These are phyloP conservation scores for Allobates femoralis DNA, from an alignment of 2,797 vertebrate species.

Conservation along the genomic window DNA sequence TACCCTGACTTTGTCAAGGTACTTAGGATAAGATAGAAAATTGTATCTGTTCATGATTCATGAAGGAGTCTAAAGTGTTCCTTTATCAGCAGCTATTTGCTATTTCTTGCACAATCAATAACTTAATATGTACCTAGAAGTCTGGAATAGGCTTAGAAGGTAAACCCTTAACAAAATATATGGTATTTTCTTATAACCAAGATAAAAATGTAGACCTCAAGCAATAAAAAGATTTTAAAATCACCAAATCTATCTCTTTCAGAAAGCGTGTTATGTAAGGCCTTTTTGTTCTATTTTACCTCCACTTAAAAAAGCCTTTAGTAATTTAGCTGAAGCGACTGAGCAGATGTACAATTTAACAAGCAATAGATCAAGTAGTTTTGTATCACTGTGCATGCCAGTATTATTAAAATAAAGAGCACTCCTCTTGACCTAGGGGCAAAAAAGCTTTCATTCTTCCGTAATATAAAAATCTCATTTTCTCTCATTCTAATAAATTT, in stretches of 20 bases:
- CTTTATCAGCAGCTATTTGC: too few relatives aligned
- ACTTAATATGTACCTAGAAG: too few relatives aligned
- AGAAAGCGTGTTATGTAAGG: slow-evolving; percentile 6
- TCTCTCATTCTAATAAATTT: slow-evolving; percentile 9
- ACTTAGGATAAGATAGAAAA: too few relatives aligned
- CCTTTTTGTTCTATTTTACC: neutral
- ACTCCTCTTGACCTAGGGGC: slow-evolving; percentile 45
- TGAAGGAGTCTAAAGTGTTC: too few relatives aligned
- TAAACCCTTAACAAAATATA: neutral
- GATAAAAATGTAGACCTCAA: neutral
- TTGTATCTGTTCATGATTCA: too few relatives aligned
- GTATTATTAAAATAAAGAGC: slow-evolving; percentile 52
- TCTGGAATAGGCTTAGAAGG: too few relatives aligned
- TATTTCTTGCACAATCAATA: too few relatives aligned
- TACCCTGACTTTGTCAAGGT: too few relatives aligned
- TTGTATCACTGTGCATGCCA: slow-evolving; percentile 12
- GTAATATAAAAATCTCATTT: slow-evolving; percentile 28
- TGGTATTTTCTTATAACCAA: neutral
- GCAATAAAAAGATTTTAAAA: slow-evolving; percentile 5
- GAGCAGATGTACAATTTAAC: slow-evolving; percentile 39
- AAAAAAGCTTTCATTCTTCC: slow-evolving; percentile 38
- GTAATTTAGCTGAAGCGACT: slow-evolving; percentile 26
- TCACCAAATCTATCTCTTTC: neutral
- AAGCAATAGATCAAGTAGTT: slow-evolving; percentile 37
- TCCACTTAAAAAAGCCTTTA: slow-evolving; percentile 26